These are phyloP conservation scores for Darevskia nairensis DNA, from an alignment of 2,797 vertebrate genomes.

Conservation along the genomic window DNA sequence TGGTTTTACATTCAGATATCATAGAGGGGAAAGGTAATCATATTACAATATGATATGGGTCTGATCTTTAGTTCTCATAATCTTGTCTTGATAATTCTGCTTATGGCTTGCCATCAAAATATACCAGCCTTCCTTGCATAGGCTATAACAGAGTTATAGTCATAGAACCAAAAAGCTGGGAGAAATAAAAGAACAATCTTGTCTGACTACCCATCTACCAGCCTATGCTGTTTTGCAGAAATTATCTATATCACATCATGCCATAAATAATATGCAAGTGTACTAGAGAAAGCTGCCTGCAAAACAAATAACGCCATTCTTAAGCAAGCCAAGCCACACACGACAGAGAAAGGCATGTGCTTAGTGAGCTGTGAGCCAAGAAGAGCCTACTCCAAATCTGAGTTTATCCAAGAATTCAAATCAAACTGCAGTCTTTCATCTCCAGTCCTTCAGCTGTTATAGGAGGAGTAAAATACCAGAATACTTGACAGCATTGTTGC, in stretches of 20 bases:
- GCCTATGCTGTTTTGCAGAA: not conserved
- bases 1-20: not conserved
- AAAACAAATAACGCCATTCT: not conserved
- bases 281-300: not conserved
- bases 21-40: not conserved
- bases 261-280: not conserved
- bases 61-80: not conserved
- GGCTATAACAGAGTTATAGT: not conserved
- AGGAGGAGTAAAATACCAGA: not conserved
- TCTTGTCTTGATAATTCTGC: not conserved
- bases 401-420: not conserved
- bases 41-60: not conserved
- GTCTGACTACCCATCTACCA: not conserved
- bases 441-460: not conserved
- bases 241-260: not conserved
- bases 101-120: not conserved
- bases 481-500: not conserved
- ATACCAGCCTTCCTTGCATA: not conserved
- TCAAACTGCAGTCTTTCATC: not conserved
- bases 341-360: not conserved
- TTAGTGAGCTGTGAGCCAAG: not conserved
- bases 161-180: not conserved
- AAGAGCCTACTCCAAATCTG: not conserved
- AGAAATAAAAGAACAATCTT: not conserved
- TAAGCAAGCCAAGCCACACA: not conserved